A percentile compares a stretch with the other conserved stretches of the same genome.
Conservation (phyloP, 1,140 invertebrate species). For the Sycobia sp. region DNA sequence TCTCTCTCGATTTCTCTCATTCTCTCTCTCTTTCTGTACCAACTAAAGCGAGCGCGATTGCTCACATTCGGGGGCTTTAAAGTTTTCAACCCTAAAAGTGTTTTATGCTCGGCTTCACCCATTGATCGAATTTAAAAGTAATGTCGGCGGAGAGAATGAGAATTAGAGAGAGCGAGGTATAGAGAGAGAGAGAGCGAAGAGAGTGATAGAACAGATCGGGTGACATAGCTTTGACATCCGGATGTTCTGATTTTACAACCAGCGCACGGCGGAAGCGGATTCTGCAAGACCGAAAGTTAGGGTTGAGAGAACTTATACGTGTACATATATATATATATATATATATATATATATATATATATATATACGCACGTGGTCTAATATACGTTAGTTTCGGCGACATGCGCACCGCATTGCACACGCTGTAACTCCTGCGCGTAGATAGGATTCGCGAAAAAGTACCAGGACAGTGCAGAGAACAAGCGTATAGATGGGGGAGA, state of each 20-base stretch:
- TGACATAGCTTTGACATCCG: slow-evolving; percentile 61
- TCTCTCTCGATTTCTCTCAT: too few species aligned
- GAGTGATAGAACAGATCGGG: slow-evolving; percentile 37
- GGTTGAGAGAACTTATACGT: slow-evolving; percentile 46
- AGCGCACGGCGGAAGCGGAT: slow-evolving; percentile 60
- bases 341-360: too few species aligned
- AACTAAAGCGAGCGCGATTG: slow-evolving; percentile 34
- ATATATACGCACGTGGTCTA: too few species aligned
- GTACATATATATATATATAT: background rate
- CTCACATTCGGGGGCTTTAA: slow-evolving; percentile 48
- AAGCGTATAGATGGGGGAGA: too few species aligned
- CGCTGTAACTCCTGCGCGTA: too few species aligned
- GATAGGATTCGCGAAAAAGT: too few species aligned
- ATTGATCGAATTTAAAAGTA: slow-evolving; percentile 63
- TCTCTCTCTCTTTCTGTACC: too few species aligned
- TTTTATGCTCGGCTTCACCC: slow-evolving; percentile 60
- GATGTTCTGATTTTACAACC: slow-evolving; percentile 62
- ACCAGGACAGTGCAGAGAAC: too few species aligned
- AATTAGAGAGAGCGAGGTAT: slow-evolving; percentile 16
- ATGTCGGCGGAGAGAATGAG: slow-evolving; percentile 37
- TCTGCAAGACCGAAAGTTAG: slow-evolving; percentile 58
- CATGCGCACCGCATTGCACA: too few species aligned
- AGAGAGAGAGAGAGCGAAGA: background rate
- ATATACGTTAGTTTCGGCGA: background rate
- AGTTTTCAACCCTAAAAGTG: slow-evolving; percentile 62